These are phyloP conservation scores for Dicycla oo DNA, from an alignment of 2,888 invertebrate genomes.

Conservation along the genomic window DNA sequence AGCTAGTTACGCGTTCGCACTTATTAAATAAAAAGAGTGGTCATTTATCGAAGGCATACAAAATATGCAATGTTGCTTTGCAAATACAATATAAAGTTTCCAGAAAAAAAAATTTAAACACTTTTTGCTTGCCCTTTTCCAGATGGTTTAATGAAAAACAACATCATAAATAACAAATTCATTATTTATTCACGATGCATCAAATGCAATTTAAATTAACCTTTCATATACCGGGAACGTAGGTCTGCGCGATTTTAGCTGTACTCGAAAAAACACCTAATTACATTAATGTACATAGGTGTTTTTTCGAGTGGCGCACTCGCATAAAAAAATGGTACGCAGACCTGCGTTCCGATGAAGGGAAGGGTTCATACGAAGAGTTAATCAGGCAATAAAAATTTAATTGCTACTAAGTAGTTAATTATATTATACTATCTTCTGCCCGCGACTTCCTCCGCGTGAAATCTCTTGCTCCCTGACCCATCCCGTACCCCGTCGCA, in stretches of 20 bases:
- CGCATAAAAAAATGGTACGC: no score
- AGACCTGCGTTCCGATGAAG: no score
- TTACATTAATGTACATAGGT: no score
- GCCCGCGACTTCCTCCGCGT: no score
- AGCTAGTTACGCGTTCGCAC: background rate
- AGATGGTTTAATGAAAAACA: background rate
- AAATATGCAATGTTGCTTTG: background rate
- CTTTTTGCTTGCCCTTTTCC: background rate
- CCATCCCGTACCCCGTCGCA: no score
- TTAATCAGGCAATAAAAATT: conserved; percentile 30
- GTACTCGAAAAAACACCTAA: no score
- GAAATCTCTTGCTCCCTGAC: no score
- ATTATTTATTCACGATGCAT: conserved; percentile 30
- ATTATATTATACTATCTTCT: conserved; percentile 4
- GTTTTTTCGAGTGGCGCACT: no score
- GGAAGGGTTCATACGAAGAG: no score
- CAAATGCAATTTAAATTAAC: conserved; percentile 25
- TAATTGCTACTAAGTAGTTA: conserved; percentile 14
- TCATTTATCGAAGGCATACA: no score
- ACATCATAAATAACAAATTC: conserved; percentile 21
- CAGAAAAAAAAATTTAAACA: background rate
- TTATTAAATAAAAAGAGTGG: background rate
- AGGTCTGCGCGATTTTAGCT: no score
- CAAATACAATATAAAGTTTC: background rate
- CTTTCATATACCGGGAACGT: no score